Evolutionary conservation across 2,888 invertebrate genomes (phyloP), one percentile per base, ranked within the genome.

Genomic region (Creontiades dilutus): DNA sequence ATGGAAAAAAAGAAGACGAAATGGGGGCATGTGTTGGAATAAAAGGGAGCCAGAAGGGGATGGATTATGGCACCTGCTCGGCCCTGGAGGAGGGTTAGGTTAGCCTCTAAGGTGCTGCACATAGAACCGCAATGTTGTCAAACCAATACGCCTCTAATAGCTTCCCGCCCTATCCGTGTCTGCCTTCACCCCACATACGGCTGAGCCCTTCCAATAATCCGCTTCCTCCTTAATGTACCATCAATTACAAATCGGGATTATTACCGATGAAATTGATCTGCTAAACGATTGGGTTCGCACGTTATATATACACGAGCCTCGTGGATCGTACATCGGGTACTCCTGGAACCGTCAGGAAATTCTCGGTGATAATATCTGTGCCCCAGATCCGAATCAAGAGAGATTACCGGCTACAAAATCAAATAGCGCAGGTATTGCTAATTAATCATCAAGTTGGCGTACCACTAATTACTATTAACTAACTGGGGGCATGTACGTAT

Each of bases 81-180:
- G 52, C 5, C 16, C 47, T 28, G 28, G 19, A 12, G 9, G 86
- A 87, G 76, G 52, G 75, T 87, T 68, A 76, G 52, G 75, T 87
- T 68, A 76, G 87, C 87, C 27, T 28, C 55, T n/a, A 28, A 85
- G 75, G 47, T 55, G 76, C 81, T 82, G 27, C 68, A 47, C 52
- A 19, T n/a, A 89, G 82, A 89, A 68, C 89, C 82, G 47, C 89
- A 82, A 52, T 89, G 89, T 89, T 89, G 89, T 89, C 89, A 89
- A 89, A 89, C 89, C 89, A 89, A 89, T 89, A 61, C 81, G 28
- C 13, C 28, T 52, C 88, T 88, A 88, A 80, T 88, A 88, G 48
- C 46, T 23, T 28, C 23, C 61, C 86, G 28, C 61, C 37, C 46
- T 27, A 68, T 4, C 68, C 2, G 68, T 68, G 23, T 68, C 23